Percentiles rank a stretch among this genome's conserved stretches.
Evolutionary conservation across 2,113 vertebrate genomes (phyloP).

Genomic region (Delphinapterus leucas): DNA sequence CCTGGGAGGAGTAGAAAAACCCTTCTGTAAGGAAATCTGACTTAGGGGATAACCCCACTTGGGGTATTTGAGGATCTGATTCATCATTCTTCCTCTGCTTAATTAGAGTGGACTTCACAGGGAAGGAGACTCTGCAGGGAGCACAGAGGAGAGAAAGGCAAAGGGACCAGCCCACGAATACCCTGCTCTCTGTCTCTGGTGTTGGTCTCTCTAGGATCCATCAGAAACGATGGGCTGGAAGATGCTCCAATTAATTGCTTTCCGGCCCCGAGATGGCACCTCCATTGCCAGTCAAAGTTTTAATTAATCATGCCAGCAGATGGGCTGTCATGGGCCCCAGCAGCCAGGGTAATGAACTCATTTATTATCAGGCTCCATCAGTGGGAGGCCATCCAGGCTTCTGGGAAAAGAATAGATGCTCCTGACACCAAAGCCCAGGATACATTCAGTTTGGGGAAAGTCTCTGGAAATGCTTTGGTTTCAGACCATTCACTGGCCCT

Average conservation of each 20-base stretch:
- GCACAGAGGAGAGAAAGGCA: neutral
- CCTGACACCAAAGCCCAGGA: neutral
- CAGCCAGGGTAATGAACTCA: conserved; percentile 82
- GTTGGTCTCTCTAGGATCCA: neutral
- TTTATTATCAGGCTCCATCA: conserved; percentile 80
- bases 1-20: neutral
- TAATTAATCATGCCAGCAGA: conserved; percentile 84
- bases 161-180: neutral
- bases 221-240: conserved; percentile 40
- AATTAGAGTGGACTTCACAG: neutral
- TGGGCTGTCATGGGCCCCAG: conserved; percentile 77
- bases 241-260: conserved; percentile 78
- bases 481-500: neutral
- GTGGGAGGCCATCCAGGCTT: conserved; percentile 41
- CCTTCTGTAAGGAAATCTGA: neutral
- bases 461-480: neutral
- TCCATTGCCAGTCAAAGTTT: conserved; percentile 74
- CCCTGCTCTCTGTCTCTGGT: neutral
- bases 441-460: neutral
- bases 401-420: conserved; percentile 41
- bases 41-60: neutral
- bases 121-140: neutral
- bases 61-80: neutral
- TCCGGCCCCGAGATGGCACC: conserved; percentile 68
- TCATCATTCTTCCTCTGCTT: neutral